Conservation (phyloP, 2,113 vertebrate genomes). For the Mobula birostris region DNA sequence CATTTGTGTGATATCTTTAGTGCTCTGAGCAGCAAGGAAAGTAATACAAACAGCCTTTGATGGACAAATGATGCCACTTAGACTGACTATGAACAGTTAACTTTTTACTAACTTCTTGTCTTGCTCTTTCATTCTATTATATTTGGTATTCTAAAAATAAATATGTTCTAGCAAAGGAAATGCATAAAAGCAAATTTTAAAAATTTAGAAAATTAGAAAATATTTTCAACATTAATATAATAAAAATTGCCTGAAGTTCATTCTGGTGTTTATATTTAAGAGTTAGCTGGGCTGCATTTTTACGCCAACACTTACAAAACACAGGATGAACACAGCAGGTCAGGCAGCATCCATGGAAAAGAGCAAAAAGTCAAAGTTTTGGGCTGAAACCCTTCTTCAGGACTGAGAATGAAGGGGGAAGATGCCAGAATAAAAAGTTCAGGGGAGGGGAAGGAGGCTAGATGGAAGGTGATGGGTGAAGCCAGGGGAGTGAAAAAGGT, state of each 20-base stretch:
- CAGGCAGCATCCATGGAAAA: too few species aligned
- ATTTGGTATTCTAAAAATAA: neutral
- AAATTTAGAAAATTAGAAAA: neutral
- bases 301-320: too few species aligned
- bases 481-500: too few species aligned
- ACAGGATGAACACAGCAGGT: too few species aligned
- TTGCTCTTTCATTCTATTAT: neutral
- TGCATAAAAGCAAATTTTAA: neutral
- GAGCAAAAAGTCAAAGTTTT: too few species aligned
- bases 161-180: neutral
- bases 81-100: neutral
- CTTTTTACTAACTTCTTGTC: neutral
- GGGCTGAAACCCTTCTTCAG: too few species aligned
- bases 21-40: neutral
- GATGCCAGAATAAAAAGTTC: too few species aligned
- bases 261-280: neutral
- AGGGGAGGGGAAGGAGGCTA: too few species aligned
- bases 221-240: neutral
- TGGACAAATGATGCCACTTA: neutral
- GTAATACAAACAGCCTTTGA: neutral
- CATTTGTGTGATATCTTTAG: neutral
- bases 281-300: neutral
- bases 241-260: neutral
- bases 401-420: too few species aligned
- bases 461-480: too few species aligned